phyloP scores from a whole-genome alignment of 2,113 vertebrate species.

The Cyprinodon tularosa region DNA sequence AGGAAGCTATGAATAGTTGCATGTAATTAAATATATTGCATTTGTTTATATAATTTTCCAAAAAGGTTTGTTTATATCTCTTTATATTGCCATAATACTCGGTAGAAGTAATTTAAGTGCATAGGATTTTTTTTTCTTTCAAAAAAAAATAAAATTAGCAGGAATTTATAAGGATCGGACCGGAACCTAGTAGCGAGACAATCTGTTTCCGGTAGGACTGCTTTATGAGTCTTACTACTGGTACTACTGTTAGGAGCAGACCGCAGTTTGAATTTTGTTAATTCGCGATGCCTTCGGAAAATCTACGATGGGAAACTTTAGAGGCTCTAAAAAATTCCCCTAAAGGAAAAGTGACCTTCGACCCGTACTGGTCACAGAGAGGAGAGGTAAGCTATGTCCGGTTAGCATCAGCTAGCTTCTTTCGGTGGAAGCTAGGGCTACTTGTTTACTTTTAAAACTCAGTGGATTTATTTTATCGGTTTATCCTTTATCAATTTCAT shows the following conservation, averaged over 20 bases:
- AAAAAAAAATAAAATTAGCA: not conserved
- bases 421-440: not conserved
- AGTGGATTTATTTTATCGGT: not conserved
- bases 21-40: too few species aligned
- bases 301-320: conserved; percentile 73
- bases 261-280: not conserved
- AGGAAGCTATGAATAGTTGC: too few species aligned
- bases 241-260: not conserved
- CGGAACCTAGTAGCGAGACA: not conserved
- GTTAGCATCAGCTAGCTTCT: not conserved
- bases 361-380: conserved; percentile 68
- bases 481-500: not conserved
- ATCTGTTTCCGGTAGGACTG: conserved; percentile 27
- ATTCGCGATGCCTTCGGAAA: conserved; percentile 68
- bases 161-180: not conserved
- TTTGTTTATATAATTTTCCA: too few species aligned
- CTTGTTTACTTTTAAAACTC: not conserved
- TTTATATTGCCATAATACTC: too few species aligned
- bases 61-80: too few species aligned
- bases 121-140: too few species aligned
- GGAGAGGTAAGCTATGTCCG: conserved; percentile 71
- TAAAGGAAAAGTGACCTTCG: conserved; percentile 73
- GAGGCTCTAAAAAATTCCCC: conserved; percentile 75
- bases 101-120: too few species aligned
- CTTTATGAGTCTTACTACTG: conserved; percentile 2